These are phyloP conservation scores for Sus cebifrons DNA, from an alignment of 2,797 vertebrate genomes.

Conservation along the genomic window DNA sequence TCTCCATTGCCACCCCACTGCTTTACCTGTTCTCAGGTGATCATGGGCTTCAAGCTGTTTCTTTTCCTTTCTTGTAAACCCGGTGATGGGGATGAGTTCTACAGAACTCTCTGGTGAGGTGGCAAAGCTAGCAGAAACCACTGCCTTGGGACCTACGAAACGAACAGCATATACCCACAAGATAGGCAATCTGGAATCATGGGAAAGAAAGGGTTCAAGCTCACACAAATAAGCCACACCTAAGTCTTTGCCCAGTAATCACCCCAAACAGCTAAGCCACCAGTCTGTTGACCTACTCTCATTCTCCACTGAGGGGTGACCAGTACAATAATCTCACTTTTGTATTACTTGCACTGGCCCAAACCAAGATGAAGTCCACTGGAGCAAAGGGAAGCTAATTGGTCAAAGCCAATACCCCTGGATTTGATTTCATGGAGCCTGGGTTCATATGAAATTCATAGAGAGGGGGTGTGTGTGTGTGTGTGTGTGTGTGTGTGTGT, in stretches of 20 bases:
- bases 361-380: conserved; percentile 48
- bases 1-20: neutral
- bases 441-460: conserved; percentile 75
- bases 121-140: conserved; percentile 1
- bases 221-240: conserved; percentile 5
- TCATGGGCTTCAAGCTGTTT: neutral
- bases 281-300: neutral
- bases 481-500: neutral
- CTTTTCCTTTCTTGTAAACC: neutral
- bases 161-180: neutral
- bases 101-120: neutral
- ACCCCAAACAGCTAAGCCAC: conserved; percentile 33
- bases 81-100: neutral
- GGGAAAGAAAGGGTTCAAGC: neutral
- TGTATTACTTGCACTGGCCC: conserved; percentile 19
- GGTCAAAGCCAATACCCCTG: conserved; percentile 63
- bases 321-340: conserved; percentile 41
- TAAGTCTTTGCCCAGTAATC: neutral
- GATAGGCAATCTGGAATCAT: neutral
- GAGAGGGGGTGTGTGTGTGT: neutral
- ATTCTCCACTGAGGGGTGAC: neutral
- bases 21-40: neutral
- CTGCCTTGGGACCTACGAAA: neutral
- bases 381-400: conserved; percentile 64
- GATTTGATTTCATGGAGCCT: conserved; percentile 74